Percentiles rank a stretch among this genome's conserved stretches.
phyloP scores from a whole-genome alignment of 1,140 invertebrate genomes.

The Globodera ellingtonae region DNA sequence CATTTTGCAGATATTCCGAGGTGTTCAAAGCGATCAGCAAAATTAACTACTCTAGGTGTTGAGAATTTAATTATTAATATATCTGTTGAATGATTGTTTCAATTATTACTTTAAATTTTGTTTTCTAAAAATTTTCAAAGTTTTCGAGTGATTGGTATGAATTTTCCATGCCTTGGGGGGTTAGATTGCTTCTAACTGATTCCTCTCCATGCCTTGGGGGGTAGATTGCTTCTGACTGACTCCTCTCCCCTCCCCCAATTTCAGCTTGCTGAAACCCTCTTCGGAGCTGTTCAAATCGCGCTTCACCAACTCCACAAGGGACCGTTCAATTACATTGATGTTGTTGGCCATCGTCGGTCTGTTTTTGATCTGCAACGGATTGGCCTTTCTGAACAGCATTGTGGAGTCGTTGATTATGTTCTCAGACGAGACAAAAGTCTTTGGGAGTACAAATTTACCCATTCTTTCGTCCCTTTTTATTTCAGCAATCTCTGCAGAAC shows the following conservation, averaged over 20 bases:
- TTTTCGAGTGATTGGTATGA: no score
- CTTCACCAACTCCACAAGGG: constrained; percentile 58
- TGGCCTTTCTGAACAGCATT: constrained; percentile 64
- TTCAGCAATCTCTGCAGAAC: not conserved
- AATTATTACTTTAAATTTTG: no score
- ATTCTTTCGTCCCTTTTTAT: not conserved
- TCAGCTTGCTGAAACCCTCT: constrained; percentile 45
- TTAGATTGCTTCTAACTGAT: no score
- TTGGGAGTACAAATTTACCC: not conserved
- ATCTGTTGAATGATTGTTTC: no score
- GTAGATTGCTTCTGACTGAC: constrained; percentile 14
- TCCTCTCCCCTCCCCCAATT: not conserved
- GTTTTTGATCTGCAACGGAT: constrained; percentile 61
- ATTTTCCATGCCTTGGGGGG: no score
- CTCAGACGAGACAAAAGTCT: not conserved
- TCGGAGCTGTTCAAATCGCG: constrained; percentile 56
- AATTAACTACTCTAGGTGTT: constrained; percentile 48
- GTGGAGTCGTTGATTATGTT: constrained; percentile 57
- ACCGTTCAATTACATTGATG: constrained; percentile 61
- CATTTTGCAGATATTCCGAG: constrained; percentile 52
- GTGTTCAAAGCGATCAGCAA: constrained; percentile 58
- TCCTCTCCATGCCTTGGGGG: not conserved
- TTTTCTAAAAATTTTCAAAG: no score
- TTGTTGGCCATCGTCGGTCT: constrained; percentile 63
- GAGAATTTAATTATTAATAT: no score